Evolutionary conservation across 2,888 invertebrate genomes (phyloP).

Genomic region (Euzophera pinguis): DNA sequence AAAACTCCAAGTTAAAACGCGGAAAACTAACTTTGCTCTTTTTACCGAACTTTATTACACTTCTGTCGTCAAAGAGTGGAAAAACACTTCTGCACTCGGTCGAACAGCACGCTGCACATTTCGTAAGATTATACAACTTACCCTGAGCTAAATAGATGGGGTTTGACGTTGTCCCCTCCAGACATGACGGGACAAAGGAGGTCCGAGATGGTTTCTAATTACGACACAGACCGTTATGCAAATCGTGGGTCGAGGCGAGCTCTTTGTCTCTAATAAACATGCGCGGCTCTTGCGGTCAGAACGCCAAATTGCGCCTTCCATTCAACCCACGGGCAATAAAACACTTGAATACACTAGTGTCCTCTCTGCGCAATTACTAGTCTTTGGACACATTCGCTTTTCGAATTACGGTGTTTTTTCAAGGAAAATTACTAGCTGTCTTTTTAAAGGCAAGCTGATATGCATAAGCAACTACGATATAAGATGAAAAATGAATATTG

Average conservation of each 20-base stretch:
- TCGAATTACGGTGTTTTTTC: conserved; percentile 16
- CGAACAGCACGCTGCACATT: conserved; percentile 39
- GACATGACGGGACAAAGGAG: conserved; percentile 71
- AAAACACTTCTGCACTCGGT: conserved; percentile 21
- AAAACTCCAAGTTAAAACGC: conserved; percentile 11
- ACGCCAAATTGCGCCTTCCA: conserved; percentile 68
- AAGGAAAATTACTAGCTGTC: too few species aligned
- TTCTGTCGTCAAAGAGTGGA: conserved; percentile 18
- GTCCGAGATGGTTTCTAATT: conserved; percentile 78
- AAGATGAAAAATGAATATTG: too few species aligned
- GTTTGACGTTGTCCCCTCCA: conserved; percentile 57
- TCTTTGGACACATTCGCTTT: conserved; percentile 51
- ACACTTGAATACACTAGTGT: conserved; percentile 49
- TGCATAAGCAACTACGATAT: too few species aligned
- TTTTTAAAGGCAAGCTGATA: too few species aligned
- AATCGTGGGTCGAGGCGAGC: conserved; percentile 63
- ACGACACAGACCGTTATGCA: conserved; percentile 77
- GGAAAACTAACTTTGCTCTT: conserved; percentile 16
- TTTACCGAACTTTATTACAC: conserved; percentile 20
- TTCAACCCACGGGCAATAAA: conserved; percentile 56
- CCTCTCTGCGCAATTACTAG: conserved; percentile 57
- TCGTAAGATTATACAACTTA: conserved; percentile 56
- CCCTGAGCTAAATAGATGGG: conserved; percentile 63
- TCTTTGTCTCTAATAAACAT: conserved; percentile 77
- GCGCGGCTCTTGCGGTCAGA: conserved; percentile 71